Base-by-base conservation (phyloP, 2,888 invertebrate species). In the Pelosia muscerda region DNA sequence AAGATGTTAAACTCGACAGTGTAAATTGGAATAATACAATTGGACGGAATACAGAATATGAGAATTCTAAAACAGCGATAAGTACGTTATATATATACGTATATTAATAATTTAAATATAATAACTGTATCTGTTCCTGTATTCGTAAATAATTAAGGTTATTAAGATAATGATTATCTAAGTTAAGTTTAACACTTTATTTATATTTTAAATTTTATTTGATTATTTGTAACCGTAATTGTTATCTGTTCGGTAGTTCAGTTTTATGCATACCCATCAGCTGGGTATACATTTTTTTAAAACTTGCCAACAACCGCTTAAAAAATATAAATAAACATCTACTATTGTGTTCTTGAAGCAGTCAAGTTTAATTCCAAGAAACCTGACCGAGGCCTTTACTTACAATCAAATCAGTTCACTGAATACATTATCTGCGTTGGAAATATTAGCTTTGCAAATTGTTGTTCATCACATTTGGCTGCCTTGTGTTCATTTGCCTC, bases 341-440 rank as follows among this genome's bases (percentile, higher is more conserved):
- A 34, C 61, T 57, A 34, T 61, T 59, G 57, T 31, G 63, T 66
- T 64, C 66, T 66, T 68, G 28, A 49, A 70, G 58, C 31, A 42
- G 28, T 23, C 22, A 58, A 67, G 34, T 68, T 57, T 63, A 53
- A 63, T 67, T 65, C 42, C 19, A 68, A 73, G 53, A 64, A 68
- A 49, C 49, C 34, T 65, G 62, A 53, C 63, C 63, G 28, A 62
- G 62, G 42, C 62, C 70, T 62, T 60, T 22, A 59, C 26, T 68
- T 62, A 57, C 57, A 64, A 64, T 61, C 54, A 54, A 62, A 69
- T 68, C 55, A 69, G 55, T 67, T 68, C 31, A 63, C 57, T 63
- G 31, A 69, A 66, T 70, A 64, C 56, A 64, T 78, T 64, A 72
- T 76, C 71, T 65, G 68, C 60, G 58, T 65, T 56, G 65, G 26